phyloP scores from a whole-genome alignment of 2,888 invertebrate genomes.

The Megalurothrips usitatus region DNA sequence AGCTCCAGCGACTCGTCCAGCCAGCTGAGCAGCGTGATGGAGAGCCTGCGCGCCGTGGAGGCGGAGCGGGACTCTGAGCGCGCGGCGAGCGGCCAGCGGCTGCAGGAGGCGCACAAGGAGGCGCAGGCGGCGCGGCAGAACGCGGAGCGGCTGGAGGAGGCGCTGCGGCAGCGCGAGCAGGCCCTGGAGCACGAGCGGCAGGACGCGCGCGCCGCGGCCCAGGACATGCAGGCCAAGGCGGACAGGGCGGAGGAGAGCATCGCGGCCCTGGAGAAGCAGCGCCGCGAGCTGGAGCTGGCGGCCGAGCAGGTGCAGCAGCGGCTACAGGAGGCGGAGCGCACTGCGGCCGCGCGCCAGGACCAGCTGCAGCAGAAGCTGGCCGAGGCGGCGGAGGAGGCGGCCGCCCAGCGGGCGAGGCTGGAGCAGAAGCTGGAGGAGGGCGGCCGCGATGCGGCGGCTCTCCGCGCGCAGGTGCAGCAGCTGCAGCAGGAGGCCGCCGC shows the following conservation, averaged over 20 bases:
- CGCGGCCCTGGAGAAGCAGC: background rate
- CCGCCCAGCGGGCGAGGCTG: background rate
- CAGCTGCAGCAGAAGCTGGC: conserved; percentile 6
- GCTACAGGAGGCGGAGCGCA: conserved; percentile 2
- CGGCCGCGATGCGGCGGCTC: conserved; percentile 42
- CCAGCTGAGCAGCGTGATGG: conserved; percentile 46
- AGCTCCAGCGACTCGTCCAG: conserved; percentile 43
- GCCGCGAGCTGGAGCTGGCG: background rate
- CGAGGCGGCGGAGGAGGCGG: background rate
- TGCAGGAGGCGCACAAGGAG: conserved; percentile 30
- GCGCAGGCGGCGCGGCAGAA: conserved; percentile 22
- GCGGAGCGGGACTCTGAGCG: conserved; percentile 44
- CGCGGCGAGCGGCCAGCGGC: conserved; percentile 38
- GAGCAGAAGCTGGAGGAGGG: background rate
- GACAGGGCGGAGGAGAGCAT: background rate
- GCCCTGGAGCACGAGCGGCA: background rate
- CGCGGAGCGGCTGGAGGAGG: background rate
- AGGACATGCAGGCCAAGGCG: background rate
- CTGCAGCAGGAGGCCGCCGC: conserved; percentile 42
- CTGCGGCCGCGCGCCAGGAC: background rate
- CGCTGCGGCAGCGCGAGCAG: conserved; percentile 11
- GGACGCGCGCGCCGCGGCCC: background rate
- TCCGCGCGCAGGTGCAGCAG: conserved; percentile 45
- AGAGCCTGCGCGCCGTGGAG: conserved; percentile 45
- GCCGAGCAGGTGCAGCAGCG: background rate